These are phyloP conservation scores for Lacerta viridis DNA, from an alignment of 2,797 vertebrate genomes.

Conservation along the genomic window DNA sequence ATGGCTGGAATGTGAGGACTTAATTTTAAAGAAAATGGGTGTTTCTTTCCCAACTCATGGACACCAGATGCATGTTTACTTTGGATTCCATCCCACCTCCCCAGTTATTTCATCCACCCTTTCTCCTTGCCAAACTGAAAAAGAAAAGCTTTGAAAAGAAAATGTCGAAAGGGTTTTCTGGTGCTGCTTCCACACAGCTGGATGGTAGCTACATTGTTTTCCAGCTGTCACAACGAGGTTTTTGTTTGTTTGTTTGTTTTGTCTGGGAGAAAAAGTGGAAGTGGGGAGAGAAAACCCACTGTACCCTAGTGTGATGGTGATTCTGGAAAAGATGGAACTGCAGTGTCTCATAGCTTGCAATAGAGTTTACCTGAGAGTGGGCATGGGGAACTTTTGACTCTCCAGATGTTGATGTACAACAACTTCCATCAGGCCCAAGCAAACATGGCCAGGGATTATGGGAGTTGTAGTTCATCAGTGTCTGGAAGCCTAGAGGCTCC, in stretches of 20 bases:
- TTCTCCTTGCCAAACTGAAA: neutral
- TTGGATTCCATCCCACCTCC: neutral
- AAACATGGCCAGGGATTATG: no score
- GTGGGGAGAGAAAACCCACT: neutral
- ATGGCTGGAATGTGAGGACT: rapidly evolving
- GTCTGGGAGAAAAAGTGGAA: neutral
- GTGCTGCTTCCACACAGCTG: neutral
- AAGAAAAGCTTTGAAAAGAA: neutral
- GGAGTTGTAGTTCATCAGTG: no score
- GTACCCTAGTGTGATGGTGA: neutral
- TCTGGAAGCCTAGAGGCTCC: no score
- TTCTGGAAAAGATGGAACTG: neutral
- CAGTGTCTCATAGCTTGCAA: neutral
- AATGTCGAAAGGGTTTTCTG: neutral
- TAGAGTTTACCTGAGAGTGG: neutral
- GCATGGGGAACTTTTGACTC: no score
- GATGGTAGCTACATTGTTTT: neutral
- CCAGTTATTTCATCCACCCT: neutral
- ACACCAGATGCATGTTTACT: neutral
- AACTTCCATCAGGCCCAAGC: no score
- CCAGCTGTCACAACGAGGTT: neutral
- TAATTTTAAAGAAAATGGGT: neutral
- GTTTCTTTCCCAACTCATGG: neutral
- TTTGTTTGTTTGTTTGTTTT: neutral
- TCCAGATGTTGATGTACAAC: no score